Base-by-base conservation (phyloP, 2,888 invertebrate genomes). In the Agrochola circellaris region DNA sequence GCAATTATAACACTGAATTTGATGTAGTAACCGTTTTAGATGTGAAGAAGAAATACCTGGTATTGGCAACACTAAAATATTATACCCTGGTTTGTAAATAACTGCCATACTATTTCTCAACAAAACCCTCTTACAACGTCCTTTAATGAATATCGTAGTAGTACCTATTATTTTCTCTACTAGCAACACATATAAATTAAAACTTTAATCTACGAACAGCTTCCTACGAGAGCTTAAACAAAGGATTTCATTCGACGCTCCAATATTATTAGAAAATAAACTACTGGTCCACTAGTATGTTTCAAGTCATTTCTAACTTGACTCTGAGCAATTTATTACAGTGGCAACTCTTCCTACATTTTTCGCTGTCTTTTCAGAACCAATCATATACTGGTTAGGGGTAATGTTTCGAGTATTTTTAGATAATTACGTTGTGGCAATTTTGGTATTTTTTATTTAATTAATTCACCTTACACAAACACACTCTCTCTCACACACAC, bases 201-300 rank as follows among this genome's bases (percentile, higher is more conserved):
- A 68, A 64, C n/a, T 68, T 68, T 68, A 75, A 75, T 64, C 62
- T 54, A 45, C 48, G 9, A 79, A 2, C 58, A 42, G n/a, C 58
- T 80, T 70, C 42, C 69, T 51, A 9, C 26, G 4, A 68, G 51
- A 64, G 20, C 34, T 58, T 2, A 51, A 45, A 80, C 61, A 70
- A 45, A 30, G 56, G 73, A 73, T 78, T 73, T 73, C 60, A 73
- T 62, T 82, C 34, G 34, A 54, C 64, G 62, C 79, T 34, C 48
- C 30, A 56, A 68, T 71, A 72, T 83, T 84, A 88, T 83, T 84
- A 88, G 87, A 84, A 85, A 87, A 79, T 82, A 83, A 61, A 79
- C 66, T 61, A 83, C 45, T 51, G 13, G 64, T 66, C 23, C 42
- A 51, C 60, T 70, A 56, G 70, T 69, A 30, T 66, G 56, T 45